Evolutionary conservation across 2,888 invertebrate species (phyloP), one percentile per base, ranked within the genome.

Genomic region (Polyploca ridens): DNA sequence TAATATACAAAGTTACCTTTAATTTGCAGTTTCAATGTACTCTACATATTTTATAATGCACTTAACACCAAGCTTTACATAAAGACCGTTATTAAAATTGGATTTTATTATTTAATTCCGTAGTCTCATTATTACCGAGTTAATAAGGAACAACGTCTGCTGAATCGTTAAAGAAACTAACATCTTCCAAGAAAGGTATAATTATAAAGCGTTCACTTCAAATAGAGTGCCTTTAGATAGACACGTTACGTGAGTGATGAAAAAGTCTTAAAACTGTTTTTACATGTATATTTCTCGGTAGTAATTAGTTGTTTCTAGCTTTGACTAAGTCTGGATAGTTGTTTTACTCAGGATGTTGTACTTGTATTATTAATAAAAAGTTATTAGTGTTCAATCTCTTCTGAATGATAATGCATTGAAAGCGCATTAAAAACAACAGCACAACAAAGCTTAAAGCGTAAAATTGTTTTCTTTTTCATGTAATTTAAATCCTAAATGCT

Each of bases 151-250:
- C 54, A 54, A 19, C 19, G 19, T 19, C n/a, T 10, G 54, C 19
- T 10, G 54, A 5, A 46, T 46, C 19, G 54, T 54, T 19, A 54
- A 54, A 19, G 54, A 16, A 49, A 49, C 49, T 14, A 19, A 14
- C 19, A 54, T 54, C 65, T 64, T 64, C 63, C 60, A 64, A 66
- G 69, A 67, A 67, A 68, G 63, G 66, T 66, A 62, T 72, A 76
- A 75, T 76, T 75, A 75, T 72, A 73, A 73, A 66, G 66, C 69
- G 73, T 70, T 70, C 69, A 69, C 67, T 68, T 70, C 64, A 70
- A 74, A 69, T 67, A 67, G 59, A 66, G 66, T 63, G 67, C 66
- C 66, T 54, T n/a, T 54, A 19, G 19, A 54, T 54, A 54, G 54
- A 54, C 54, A 54, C 54, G 54, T 19, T n/a, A 54, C 19, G 54